Base-by-base conservation (phyloP, 2,113 vertebrate genomes). In the Cyanoderma ruficeps region DNA sequence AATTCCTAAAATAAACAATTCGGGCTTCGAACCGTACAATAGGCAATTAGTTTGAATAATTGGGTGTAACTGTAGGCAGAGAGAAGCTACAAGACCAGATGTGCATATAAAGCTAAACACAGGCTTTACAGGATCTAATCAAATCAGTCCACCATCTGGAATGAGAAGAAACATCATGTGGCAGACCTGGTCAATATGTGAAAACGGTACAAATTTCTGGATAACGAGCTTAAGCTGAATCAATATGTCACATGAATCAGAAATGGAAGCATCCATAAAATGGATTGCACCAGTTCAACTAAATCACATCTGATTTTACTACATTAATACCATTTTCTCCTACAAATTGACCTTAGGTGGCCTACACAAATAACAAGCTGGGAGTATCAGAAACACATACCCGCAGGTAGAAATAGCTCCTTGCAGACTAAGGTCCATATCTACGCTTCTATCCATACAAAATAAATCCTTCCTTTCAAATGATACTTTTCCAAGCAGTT, bases 11-110 rank as follows among this genome's bases (percentile, higher is more conserved):
- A 82, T 78, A 95, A 95, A 85, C 79, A 93, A 42, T 80, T 94
- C 63, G 35, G 50, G 17, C 68, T 95, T 91, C 24, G 0, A 94
- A 88, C 30, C 0, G 0, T 80, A 80, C 2, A 14, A 92, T 88
- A 86, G 64, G 84, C 79, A 93, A 83, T 91, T 93, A 88, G 39
- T 74, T 96, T 96, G 90, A 96, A 88, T 93, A 95, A 97, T 63
- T 91, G 50, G 53, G 92, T 90, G 68, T 83, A 93, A 90, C 52
- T 70, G 59, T 56, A 86, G 60, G 82, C 87, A 94, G 70, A 82
- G 63, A 93, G 88, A 93, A 96, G 83, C 82, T 94, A 28, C 35
- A 69, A 79, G 85, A 92, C 80, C 93, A 96, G 83, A 95, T 95
- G 83, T 92, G 80, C 77, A 33, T 27, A 52, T 63, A 88, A 91